Conservation (phyloP, 1,140 invertebrate species). For the Leptestheria dahalacensis region DNA sequence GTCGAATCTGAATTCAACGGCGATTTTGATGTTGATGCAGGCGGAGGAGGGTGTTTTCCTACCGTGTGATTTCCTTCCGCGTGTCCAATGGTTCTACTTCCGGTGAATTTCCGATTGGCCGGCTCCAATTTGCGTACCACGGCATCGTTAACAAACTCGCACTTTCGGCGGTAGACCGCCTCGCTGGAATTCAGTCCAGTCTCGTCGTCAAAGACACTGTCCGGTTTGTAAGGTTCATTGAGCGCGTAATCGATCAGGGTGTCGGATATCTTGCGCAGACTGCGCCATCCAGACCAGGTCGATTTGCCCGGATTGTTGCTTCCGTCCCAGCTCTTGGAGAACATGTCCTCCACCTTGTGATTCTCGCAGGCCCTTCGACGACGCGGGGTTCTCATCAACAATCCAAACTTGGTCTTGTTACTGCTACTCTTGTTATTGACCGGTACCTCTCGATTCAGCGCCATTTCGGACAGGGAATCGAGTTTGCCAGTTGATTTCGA, state of each 20-base stretch:
- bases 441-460: not conserved
- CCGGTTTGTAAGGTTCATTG: slow-evolving; percentile 9
- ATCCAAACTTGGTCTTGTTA: slow-evolving; percentile 7
- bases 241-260: slow-evolving; percentile 14
- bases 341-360: not conserved
- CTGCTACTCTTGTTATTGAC: not conserved
- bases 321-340: slow-evolving; percentile 9
- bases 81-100: slow-evolving; percentile 5
- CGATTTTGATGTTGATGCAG: too few species aligned
- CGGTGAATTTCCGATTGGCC: not conserved
- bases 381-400: not conserved
- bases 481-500: slow-evolving; percentile 14
- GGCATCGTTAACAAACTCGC: not conserved
- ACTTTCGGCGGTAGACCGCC: not conserved
- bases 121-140: not conserved
- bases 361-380: slow-evolving; percentile 5
- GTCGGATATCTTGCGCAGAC: slow-evolving; percentile 14
- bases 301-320: slow-evolving; percentile 10
- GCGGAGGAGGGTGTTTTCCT: not conserved
- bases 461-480: not conserved
- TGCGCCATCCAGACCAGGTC: slow-evolving; percentile 15
- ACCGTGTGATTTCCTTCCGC: slow-evolving; percentile 2
- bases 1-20: too few species aligned
- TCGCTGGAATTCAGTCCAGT: not conserved
- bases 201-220: slow-evolving; percentile 5